Evolutionary conservation across 92 coral and sea anemone species (phyloP).

Genomic region (Parazoanthus swiftii): DNA sequence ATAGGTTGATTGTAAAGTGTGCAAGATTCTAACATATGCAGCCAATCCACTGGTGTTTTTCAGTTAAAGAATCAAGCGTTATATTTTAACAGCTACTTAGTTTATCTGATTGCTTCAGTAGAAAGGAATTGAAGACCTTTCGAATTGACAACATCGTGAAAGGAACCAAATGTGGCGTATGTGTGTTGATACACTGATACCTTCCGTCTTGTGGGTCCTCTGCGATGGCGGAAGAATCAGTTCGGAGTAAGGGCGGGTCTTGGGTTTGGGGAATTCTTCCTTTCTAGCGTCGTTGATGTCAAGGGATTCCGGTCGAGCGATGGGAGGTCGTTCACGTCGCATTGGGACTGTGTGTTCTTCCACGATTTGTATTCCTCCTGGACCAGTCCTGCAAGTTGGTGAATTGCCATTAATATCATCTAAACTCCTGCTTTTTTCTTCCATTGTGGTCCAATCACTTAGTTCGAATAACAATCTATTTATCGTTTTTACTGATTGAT

Average conservation of each 20-base stretch:
- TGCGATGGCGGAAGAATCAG: conserved; percentile 38
- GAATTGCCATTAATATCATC: not conserved
- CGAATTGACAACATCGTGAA: too few relatives aligned
- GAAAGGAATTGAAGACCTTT: not conserved
- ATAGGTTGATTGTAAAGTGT: too few relatives aligned
- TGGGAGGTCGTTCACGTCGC: conserved; percentile 25
- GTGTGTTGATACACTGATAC: not conserved
- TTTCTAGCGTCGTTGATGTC: conserved; percentile 27
- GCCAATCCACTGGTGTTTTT: too few relatives aligned
- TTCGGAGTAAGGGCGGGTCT: conserved; percentile 27
- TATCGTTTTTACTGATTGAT: too few relatives aligned
- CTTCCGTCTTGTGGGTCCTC: conserved; percentile 40
- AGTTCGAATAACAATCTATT: too few relatives aligned
- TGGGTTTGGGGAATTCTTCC: conserved; percentile 38
- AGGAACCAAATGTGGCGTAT: too few relatives aligned
- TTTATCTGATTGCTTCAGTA: too few relatives aligned
- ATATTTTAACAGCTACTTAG: too few relatives aligned
- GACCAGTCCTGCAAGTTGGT: conserved; percentile 23
- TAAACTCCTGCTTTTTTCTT: not conserved
- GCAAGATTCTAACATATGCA: too few relatives aligned
- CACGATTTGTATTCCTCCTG: conserved; percentile 32
- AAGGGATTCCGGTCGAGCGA: conserved; percentile 37
- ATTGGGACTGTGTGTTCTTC: conserved; percentile 33
- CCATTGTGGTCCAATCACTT: not conserved
- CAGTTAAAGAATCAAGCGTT: too few relatives aligned